These are phyloP conservation scores for Molorchus minor DNA, from an alignment of 2,888 invertebrate genomes.

Conservation along the genomic window DNA sequence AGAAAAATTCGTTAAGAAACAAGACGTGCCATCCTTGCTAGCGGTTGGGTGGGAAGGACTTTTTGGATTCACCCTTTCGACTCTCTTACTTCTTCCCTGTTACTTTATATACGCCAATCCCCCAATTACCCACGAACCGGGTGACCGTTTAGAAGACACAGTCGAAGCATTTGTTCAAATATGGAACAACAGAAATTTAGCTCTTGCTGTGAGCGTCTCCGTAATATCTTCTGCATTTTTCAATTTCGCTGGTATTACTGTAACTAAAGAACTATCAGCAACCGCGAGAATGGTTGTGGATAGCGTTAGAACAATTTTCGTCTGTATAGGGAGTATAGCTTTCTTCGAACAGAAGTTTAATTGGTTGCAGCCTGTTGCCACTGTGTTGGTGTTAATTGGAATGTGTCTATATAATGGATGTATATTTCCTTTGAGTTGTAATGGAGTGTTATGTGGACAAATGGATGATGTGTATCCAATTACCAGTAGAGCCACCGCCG, in stretches of 20 bases:
- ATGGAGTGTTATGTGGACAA: background rate
- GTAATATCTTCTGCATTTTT: conserved; percentile 89
- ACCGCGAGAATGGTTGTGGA: conserved; percentile 58
- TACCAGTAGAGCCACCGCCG: too few relatives aligned
- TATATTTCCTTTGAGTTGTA: conserved; percentile 51
- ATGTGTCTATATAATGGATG: conserved; percentile 81
- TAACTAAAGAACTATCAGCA: conserved; percentile 92
- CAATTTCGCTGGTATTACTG: conserved; percentile 65
- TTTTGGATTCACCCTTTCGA: conserved; percentile 73
- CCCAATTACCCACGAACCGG: conserved; percentile 80
- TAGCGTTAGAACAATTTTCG: conserved; percentile 76
- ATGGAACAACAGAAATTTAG: conserved; percentile 68
- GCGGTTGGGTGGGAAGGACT: conserved; percentile 94
- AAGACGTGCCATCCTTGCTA: conserved; percentile 86
- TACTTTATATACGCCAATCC: conserved; percentile 79
- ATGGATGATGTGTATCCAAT: too few relatives aligned
- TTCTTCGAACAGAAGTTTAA: conserved; percentile 83
- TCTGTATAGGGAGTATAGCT: conserved; percentile 82
- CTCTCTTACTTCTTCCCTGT: conserved; percentile 74
- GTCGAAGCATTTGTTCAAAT: conserved; percentile 86
- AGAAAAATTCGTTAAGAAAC: conserved; percentile 84
- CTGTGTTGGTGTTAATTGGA: conserved; percentile 76
- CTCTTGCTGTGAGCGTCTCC: conserved; percentile 73
- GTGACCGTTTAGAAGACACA: conserved; percentile 81
- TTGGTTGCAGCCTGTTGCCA: conserved; percentile 76